Conservation (phyloP, 2,888 invertebrate genomes). For the Eupithecia exiguata region DNA sequence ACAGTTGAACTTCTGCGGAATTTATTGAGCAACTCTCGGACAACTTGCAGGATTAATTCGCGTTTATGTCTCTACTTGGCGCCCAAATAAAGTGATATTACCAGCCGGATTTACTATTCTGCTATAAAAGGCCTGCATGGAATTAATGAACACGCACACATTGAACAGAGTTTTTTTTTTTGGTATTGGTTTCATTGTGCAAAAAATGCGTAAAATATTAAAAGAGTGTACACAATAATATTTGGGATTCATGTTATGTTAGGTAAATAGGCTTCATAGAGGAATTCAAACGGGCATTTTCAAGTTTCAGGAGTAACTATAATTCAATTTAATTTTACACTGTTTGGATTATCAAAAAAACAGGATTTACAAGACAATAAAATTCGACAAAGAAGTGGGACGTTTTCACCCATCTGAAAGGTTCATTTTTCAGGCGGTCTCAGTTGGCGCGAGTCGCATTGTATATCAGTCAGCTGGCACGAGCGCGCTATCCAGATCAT, state of each 20-base stretch:
- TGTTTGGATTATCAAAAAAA: not conserved
- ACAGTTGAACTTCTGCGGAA: too few species aligned
- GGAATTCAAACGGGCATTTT: not conserved
- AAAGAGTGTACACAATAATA: not conserved
- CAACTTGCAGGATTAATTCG: slow-evolving; percentile 22
- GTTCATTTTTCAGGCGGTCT: slow-evolving; percentile 10
- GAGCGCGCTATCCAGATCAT: slow-evolving; percentile 20
- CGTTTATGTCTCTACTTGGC: slow-evolving; percentile 20
- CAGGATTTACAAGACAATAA: not conserved
- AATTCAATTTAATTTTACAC: not conserved
- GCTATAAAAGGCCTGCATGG: not conserved
- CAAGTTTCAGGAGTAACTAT: not conserved
- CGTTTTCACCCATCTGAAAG: not conserved
- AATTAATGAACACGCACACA: not conserved
- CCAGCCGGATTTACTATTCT: slow-evolving; percentile 9
- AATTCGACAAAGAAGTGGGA: not conserved
- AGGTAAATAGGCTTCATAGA: too few species aligned
- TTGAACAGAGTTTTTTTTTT: not conserved
- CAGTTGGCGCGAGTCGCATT: slow-evolving; percentile 14
- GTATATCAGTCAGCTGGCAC: slow-evolving; percentile 22
- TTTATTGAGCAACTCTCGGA: slow-evolving; percentile 24
- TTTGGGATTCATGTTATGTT: too few species aligned
- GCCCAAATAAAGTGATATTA: slow-evolving; percentile 17
- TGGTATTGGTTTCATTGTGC: not conserved
- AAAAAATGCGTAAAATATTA: not conserved